Evolutionary conservation across 2,113 vertebrate genomes (phyloP).

Genomic region (Oxygymnocypris stewartii): DNA sequence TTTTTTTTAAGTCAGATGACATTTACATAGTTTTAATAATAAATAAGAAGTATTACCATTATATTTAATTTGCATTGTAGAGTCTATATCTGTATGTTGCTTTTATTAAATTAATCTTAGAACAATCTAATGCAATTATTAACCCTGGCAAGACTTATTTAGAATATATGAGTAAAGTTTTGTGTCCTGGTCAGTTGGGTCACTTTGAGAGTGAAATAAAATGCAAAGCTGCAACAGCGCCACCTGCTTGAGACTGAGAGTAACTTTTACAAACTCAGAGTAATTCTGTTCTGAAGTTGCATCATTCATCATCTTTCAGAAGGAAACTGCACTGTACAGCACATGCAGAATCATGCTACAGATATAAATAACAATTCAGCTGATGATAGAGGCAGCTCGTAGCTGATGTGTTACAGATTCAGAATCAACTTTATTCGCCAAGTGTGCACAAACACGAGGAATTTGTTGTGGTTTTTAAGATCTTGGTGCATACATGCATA

Average conservation of each 20-base stretch:
- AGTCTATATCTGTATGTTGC: neutral
- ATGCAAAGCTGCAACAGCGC: neutral
- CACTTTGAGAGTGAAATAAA: slow-evolving; percentile 10
- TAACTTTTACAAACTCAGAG: neutral
- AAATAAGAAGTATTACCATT: neutral
- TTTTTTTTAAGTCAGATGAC: neutral
- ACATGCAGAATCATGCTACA: neutral
- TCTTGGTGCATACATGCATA: too few relatives aligned
- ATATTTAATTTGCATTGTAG: neutral
- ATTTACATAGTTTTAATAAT: neutral
- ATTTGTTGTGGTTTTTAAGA: too few relatives aligned
- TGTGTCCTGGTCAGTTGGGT: neutral
- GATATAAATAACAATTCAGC: neutral
- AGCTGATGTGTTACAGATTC: too few relatives aligned
- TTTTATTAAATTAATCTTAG: neutral
- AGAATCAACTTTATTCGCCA: too few relatives aligned
- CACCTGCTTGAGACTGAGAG: neutral
- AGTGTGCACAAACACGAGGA: too few relatives aligned
- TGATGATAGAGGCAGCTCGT: neutral
- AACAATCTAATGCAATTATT: neutral
- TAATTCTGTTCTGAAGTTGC: neutral
- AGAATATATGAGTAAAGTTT: neutral
- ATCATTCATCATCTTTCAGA: neutral
- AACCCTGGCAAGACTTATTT: neutral
- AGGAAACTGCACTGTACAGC: neutral